Evolutionary conservation across 2,888 invertebrate genomes (phyloP).

Genomic region (Calameuta pallipes): DNA sequence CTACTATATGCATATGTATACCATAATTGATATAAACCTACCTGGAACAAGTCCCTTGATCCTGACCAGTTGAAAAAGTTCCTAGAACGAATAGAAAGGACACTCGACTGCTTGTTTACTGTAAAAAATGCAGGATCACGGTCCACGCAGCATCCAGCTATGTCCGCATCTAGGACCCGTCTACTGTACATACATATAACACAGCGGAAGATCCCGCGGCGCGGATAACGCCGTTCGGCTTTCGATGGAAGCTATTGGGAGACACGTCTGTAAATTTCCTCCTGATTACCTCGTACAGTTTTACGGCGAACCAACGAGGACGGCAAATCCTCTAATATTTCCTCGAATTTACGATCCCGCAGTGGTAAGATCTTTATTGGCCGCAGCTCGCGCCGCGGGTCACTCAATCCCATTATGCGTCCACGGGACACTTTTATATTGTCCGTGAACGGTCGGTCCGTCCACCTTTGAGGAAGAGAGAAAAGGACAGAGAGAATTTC

Average conservation of each 20-base stretch:
- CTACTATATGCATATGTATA: no score
- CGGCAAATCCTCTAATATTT: slow-evolving; percentile 50
- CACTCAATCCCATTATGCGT: neutral
- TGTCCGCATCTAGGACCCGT: neutral
- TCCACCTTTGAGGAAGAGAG: neutral
- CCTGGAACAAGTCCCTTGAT: neutral
- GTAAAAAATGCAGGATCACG: neutral
- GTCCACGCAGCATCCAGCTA: neutral
- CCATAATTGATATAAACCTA: neutral
- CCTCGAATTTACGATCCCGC: slow-evolving; percentile 54
- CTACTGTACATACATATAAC: neutral
- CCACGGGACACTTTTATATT: slow-evolving; percentile 8
- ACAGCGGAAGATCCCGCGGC: neutral
- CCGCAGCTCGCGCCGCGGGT: slow-evolving; percentile 24
- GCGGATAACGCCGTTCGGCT: neutral
- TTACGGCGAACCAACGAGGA: slow-evolving; percentile 37
- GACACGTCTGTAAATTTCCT: slow-evolving; percentile 54
- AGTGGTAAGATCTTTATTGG: slow-evolving; percentile 57
- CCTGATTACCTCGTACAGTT: slow-evolving; percentile 47
- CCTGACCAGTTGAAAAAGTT: neutral
- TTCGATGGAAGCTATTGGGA: slow-evolving; percentile 3
- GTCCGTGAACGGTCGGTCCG: slow-evolving; percentile 5
- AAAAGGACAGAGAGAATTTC: neutral
- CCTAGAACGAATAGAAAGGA: neutral
- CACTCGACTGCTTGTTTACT: neutral